Evolutionary conservation across 2,113 vertebrate genomes (phyloP).

Genomic region (Notiomystis cincta): DNA sequence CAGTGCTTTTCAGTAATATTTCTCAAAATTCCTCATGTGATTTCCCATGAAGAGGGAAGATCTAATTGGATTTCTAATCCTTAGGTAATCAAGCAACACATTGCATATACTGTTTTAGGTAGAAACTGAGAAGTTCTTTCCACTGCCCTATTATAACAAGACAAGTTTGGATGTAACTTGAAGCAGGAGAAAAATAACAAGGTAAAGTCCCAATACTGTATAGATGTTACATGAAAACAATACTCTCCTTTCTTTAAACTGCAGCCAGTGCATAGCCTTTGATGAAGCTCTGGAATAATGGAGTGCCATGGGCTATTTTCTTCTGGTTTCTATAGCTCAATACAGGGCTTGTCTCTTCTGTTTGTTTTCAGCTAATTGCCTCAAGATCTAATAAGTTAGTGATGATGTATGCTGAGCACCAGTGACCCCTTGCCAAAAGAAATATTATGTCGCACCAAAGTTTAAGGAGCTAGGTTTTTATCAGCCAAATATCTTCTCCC

Average conservation of each 20-base stretch:
- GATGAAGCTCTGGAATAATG: constrained; percentile 85
- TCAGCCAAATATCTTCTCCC: constrained; percentile 72
- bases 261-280: constrained; percentile 80
- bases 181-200: constrained; percentile 86
- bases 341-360: constrained; percentile 91
- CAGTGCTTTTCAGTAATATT: constrained; percentile 73
- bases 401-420: constrained; percentile 89
- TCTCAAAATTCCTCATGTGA: constrained; percentile 74
- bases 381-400: constrained; percentile 98
- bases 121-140: constrained; percentile 87
- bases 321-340: constrained; percentile 84
- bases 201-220: constrained; percentile 78
- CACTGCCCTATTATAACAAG: constrained; percentile 72
- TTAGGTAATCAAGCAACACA: constrained; percentile 81
- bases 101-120: constrained; percentile 76
- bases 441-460: constrained; percentile 82
- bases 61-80: constrained; percentile 85
- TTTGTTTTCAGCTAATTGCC: constrained; percentile 98
- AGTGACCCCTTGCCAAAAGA: constrained; percentile 88
- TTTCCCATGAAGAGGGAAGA: constrained; percentile 75
- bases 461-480: constrained; percentile 70
- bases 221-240: constrained; percentile 86
- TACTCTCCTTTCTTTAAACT: constrained; percentile 85
- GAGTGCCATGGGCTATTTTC: constrained; percentile 87
- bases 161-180: constrained; percentile 83